Conservation (phyloP, 2,113 vertebrate species). For the Equus quagga region DNA sequence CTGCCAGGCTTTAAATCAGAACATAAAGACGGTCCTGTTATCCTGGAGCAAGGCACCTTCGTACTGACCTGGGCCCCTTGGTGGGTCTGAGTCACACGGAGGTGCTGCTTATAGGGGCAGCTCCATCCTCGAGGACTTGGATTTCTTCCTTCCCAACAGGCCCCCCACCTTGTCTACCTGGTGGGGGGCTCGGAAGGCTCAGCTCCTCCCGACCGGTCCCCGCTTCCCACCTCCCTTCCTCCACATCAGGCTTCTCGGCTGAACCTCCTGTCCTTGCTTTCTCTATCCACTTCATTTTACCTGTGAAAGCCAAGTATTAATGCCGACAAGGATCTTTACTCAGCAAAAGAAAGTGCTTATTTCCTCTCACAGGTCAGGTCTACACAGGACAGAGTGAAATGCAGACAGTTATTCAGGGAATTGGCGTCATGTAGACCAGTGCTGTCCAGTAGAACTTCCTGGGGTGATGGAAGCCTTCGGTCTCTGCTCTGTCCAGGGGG, state of each 20-base stretch:
- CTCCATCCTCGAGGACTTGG: rapidly evolving
- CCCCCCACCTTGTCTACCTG: rapidly evolving
- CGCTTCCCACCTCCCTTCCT: neutral
- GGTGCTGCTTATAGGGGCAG: rapidly evolving
- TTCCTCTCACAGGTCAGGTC: neutral
- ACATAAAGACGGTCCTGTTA: neutral
- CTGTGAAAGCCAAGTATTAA: rapidly evolving
- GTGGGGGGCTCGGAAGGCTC: rapidly evolving
- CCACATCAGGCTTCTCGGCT: neutral
- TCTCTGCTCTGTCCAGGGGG: neutral
- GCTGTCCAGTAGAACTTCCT: rapidly evolving
- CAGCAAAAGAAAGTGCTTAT: neutral
- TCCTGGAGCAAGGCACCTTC: neutral
- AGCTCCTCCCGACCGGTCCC: rapidly evolving
- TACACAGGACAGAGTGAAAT: neutral
- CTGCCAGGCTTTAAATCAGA: constrained; percentile 56
- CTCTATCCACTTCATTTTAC: neutral
- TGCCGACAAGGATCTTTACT: neutral
- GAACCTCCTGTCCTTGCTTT: rapidly evolving
- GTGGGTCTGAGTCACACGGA: rapidly evolving
- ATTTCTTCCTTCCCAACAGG: neutral
- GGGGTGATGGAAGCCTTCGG: rapidly evolving
- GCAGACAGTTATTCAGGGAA: rapidly evolving
- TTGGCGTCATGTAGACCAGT: rapidly evolving
- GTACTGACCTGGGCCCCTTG: rapidly evolving